Percentiles rank a stretch among this genome's conserved stretches.
Evolutionary conservation across 1,140 invertebrate genomes (phyloP).

Genomic region (Tachypleus tridentatus): DNA sequence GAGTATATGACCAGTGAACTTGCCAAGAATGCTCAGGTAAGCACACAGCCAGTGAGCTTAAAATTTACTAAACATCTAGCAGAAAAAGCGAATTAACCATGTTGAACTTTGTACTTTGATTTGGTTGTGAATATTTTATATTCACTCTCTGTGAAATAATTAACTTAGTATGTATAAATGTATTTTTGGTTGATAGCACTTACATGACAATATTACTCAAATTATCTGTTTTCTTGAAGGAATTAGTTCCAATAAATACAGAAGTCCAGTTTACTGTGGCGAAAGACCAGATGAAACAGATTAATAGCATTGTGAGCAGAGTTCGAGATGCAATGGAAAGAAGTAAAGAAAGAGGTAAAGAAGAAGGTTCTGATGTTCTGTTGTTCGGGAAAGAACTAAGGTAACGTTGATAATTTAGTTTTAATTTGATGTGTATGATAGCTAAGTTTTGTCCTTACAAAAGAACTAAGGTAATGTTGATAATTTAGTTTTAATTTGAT

Average conservation of each 20-base stretch:
- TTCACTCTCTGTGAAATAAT: too few relatives aligned
- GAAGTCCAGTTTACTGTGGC: conserved; percentile 47
- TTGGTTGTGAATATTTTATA: too few relatives aligned
- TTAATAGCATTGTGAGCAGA: conserved; percentile 42
- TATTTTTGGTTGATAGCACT: too few relatives aligned
- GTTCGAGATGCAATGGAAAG: conserved; percentile 48
- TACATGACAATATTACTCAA: too few relatives aligned
- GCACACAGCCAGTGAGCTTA: neutral
- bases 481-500: too few relatives aligned
- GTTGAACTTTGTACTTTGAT: too few relatives aligned
- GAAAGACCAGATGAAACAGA: conserved; percentile 45
- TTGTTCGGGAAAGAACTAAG: conserved; percentile 18
- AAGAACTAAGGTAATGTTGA: too few relatives aligned
- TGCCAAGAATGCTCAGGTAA: conserved; percentile 49
- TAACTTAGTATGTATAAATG: too few relatives aligned
- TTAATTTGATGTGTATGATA: too few relatives aligned
- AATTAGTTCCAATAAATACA: conserved; percentile 49
- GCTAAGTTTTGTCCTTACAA: too few relatives aligned
- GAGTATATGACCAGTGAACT: conserved; percentile 58
- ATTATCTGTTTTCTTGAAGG: conserved; percentile 26
- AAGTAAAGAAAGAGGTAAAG: conserved; percentile 42
- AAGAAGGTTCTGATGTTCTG: conserved; percentile 43
- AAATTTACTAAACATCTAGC: too few relatives aligned
- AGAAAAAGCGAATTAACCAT: too few relatives aligned
- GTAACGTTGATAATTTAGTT: neutral